Evolutionary conservation across 2,797 vertebrate species (phyloP).

Genomic region (Steatocranus sp.): DNA sequence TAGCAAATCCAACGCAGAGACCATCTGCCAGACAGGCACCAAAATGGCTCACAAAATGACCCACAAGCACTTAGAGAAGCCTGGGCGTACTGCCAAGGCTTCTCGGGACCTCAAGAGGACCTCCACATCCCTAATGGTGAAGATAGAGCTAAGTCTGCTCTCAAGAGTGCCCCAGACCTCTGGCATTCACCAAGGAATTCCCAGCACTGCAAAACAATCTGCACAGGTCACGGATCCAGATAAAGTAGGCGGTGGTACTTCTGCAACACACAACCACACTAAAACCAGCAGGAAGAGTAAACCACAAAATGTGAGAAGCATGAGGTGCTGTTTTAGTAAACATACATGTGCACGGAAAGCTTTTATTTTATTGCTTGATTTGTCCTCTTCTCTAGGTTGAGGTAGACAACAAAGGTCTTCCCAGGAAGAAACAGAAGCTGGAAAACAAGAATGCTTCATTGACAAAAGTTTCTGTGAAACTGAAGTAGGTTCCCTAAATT

Average conservation of each 20-base stretch:
- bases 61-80: constrained; percentile 42
- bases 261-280: constrained; percentile 11
- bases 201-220: constrained; percentile 58
- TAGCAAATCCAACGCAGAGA: constrained; percentile 41
- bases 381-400: constrained; percentile 69
- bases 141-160: constrained; percentile 83
- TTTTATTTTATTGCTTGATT: neutral
- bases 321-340: neutral
- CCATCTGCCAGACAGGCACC: constrained; percentile 45
- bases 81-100: constrained; percentile 13
- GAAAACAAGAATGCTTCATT: constrained; percentile 74
- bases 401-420: constrained; percentile 59
- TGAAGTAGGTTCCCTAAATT: constrained; percentile 77
- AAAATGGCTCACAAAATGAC: constrained; percentile 64
- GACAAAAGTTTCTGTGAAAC: constrained; percentile 62
- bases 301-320: constrained; percentile 39
- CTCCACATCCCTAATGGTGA: constrained; percentile 76
- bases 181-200: constrained; percentile 30
- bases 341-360: neutral
- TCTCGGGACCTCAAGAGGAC: neutral
- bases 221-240: constrained; percentile 23
- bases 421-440: constrained; percentile 81
- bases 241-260: constrained; percentile 29
- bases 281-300: constrained; percentile 74
- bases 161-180: constrained; percentile 73